Base-by-base conservation (phyloP, 2,113 vertebrate species). In the Hyaena hyaena region DNA sequence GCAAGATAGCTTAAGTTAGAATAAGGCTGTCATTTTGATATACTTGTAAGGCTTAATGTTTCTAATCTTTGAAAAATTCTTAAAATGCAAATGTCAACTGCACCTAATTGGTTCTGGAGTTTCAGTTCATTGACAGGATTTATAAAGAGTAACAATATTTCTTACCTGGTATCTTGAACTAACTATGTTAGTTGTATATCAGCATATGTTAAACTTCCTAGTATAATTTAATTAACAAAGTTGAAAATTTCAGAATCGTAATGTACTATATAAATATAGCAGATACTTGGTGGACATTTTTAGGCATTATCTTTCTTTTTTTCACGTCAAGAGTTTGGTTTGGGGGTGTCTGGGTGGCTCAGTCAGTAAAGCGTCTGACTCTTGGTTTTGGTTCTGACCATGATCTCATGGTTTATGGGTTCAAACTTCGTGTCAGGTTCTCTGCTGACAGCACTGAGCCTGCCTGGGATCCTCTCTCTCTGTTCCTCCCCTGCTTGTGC, bases 1-100 rank as follows among this genome's bases (percentile, higher is more conserved):
- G 39, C 61, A 48, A 90, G 97, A 98, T 97, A 97, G 93, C 98
- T 99, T 98, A 95, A 98, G 97, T 98, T 98, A 98, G 92, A 74
- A 77, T 61, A 85, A 98, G 96, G 69, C 50, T 73, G 88, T 95
- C 90, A 97, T 66, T 98, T 93, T 98, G 97, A 98, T 98, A 90
- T 96, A 97, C 92, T 96, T 95, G 95, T 86, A 91, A 98, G 98
- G 96, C 23, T 48, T 96, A 98, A 82, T 95, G 97, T 97, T 97
- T 98, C 91, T 87, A 96, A 95, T 96, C 90, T 95, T 98, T 95
- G 81, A 85, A 95, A 81, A 97, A 76, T 90, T 94, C 82, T 53
- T 98, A 97, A 98, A 98, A 98, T 97, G 97, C 96, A 98, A 97
- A 98, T 95, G 97, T 97, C 95, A 98, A 94, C 93, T 83, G 97